Percentiles rank a stretch among this genome's conserved stretches.
Evolutionary conservation across 2,113 vertebrate species (phyloP).

Genomic region (Tautogolabrus adspersus): DNA sequence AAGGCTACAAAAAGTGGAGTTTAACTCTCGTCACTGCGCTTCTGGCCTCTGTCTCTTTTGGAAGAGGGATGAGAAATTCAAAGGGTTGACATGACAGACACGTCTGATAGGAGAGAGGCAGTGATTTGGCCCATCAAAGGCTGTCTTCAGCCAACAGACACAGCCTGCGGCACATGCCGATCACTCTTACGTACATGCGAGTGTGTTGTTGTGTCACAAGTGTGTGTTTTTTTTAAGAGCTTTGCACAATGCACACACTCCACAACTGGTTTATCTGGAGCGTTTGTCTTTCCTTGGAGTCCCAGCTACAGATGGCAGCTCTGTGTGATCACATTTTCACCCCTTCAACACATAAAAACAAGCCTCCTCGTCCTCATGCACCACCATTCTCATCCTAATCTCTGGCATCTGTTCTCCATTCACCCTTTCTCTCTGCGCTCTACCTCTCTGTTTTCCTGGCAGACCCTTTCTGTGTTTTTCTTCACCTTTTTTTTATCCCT

Average conservation of each 20-base stretch:
- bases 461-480: slow-evolving; percentile 42
- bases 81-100: slow-evolving; percentile 69
- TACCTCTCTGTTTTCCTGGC: slow-evolving; percentile 40
- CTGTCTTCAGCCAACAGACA: slow-evolving; percentile 74
- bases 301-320: neutral
- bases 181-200: slow-evolving; percentile 36
- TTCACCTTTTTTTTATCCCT: slow-evolving; percentile 47
- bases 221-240: neutral
- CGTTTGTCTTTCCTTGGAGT: neutral
- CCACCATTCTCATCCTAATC: slow-evolving; percentile 49
- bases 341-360: slow-evolving; percentile 24
- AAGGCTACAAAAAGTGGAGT: slow-evolving; percentile 28
- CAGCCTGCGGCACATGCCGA: slow-evolving; percentile 67
- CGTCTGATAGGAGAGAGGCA: slow-evolving; percentile 69
- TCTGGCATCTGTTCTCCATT: slow-evolving; percentile 63
- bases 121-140: slow-evolving; percentile 77
- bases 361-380: slow-evolving; percentile 26
- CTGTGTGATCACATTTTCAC: slow-evolving; percentile 31
- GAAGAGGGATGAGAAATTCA: slow-evolving; percentile 54
- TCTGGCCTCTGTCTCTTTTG: slow-evolving; percentile 54
- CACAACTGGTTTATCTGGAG: slow-evolving; percentile 8
- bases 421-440: slow-evolving; percentile 22
- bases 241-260: neutral
- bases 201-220: slow-evolving; percentile 8
- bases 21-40: slow-evolving; percentile 46